These are phyloP conservation scores for Peromyscus melanophrys DNA, from an alignment of 2,797 vertebrate species.

Conservation along the genomic window DNA sequence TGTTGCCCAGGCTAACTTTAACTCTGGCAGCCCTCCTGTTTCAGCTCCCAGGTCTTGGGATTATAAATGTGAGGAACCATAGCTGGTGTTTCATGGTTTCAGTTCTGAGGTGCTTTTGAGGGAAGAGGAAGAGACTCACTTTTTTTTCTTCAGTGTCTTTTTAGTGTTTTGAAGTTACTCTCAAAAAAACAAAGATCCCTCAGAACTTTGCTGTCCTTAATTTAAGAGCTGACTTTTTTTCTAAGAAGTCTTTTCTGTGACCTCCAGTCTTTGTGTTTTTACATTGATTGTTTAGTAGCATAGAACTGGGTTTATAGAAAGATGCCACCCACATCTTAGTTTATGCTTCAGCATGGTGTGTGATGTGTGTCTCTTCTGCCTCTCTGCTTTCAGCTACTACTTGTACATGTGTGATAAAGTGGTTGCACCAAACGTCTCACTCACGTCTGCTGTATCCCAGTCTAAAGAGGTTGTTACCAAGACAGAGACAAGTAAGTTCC, in stretches of 20 bases:
- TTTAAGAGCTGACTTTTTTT: conserved; percentile 27
- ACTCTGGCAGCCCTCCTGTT: neutral
- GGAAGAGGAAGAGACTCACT: neutral
- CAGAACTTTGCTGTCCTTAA: conserved; percentile 41
- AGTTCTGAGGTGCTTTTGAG: conserved; percentile 5
- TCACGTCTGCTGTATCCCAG: conserved; percentile 89
- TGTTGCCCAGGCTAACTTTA: neutral
- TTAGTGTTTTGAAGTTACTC: conserved; percentile 45
- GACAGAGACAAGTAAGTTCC: conserved; percentile 86
- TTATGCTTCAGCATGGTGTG: neutral
- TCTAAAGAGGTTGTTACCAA: conserved; percentile 89
- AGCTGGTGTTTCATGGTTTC: neutral
- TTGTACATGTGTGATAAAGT: conserved; percentile 99
- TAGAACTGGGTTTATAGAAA: conserved; percentile 23
- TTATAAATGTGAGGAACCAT: neutral
- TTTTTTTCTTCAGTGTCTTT: conserved; percentile 36
- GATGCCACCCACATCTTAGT: neutral
- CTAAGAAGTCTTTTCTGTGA: conserved; percentile 19
- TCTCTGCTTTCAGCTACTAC: conserved; percentile 93
- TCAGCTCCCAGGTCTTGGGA: neutral
- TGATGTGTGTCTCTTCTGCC: conserved; percentile 57
- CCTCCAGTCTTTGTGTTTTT: conserved; percentile 59
- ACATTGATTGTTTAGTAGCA: neutral
- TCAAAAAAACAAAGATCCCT: conserved; percentile 31
- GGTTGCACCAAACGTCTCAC: conserved; percentile 97